Conservation (phyloP, 2,113 vertebrate species). For the Pseudopodoces humilis region DNA sequence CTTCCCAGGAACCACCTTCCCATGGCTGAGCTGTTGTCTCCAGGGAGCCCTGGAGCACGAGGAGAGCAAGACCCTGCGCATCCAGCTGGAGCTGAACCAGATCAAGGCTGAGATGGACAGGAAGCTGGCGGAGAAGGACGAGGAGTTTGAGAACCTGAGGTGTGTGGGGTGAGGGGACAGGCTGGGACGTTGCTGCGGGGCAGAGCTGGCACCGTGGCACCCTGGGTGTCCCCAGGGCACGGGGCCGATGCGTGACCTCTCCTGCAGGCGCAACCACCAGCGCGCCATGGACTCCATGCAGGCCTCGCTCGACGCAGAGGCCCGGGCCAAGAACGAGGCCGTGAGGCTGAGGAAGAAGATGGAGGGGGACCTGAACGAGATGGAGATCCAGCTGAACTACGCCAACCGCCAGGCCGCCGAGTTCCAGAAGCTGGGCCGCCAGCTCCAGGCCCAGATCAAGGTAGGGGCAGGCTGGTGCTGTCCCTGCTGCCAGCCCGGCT, state of each 20-base stretch:
- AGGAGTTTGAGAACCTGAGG: slow-evolving; percentile 91
- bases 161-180: slow-evolving; percentile 23
- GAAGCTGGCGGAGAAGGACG: slow-evolving; percentile 90
- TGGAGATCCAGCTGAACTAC: slow-evolving; percentile 91
- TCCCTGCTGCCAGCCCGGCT: neutral
- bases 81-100: slow-evolving; percentile 92
- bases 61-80: slow-evolving; percentile 90
- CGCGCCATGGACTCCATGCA: slow-evolving; percentile 89
- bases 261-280: slow-evolving; percentile 86
- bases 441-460: slow-evolving; percentile 89
- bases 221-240: accelerated
- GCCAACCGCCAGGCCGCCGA: slow-evolving; percentile 86
- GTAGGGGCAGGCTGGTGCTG: slow-evolving; percentile 27
- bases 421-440: slow-evolving; percentile 84
- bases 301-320: slow-evolving; percentile 86
- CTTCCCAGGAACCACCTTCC: neutral
- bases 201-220: neutral
- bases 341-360: slow-evolving; percentile 93
- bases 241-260: accelerated
- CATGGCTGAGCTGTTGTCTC: neutral
- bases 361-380: slow-evolving; percentile 92
- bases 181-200: accelerated
- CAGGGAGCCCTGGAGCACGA: slow-evolving; percentile 92
- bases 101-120: slow-evolving; percentile 90
- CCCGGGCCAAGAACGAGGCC: slow-evolving; percentile 87